These are phyloP conservation scores for Sialis fuliginosa DNA, from an alignment of 2,888 invertebrate species.

Conservation along the genomic window DNA sequence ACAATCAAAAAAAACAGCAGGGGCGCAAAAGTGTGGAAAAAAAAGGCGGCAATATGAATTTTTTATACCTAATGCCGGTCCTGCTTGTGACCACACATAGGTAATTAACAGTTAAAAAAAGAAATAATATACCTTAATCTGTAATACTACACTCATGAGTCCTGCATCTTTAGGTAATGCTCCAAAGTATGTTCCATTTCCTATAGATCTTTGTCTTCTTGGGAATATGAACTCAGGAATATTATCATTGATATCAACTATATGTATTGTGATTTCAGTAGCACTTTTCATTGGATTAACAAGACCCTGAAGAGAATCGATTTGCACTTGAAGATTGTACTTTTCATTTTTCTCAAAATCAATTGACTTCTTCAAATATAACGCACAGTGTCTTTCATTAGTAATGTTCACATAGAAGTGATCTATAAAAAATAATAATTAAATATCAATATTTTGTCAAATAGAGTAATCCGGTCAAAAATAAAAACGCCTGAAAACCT, in stretches of 20 bases:
- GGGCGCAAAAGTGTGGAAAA: too few species aligned
- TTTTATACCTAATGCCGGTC: too few species aligned
- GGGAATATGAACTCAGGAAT: slow-evolving; percentile 65
- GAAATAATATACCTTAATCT: slow-evolving; percentile 53
- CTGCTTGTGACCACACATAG: too few species aligned
- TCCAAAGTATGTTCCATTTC: slow-evolving; percentile 58
- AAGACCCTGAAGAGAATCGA: slow-evolving; percentile 64
- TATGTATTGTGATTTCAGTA: slow-evolving; percentile 61
- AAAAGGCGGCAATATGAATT: too few species aligned
- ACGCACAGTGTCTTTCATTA: slow-evolving; percentile 67
- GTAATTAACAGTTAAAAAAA: slow-evolving; percentile 1
- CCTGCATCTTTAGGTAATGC: slow-evolving; percentile 58
- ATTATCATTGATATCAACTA: slow-evolving; percentile 82
- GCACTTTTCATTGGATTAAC: slow-evolving; percentile 60
- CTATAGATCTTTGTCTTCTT: slow-evolving; percentile 32
- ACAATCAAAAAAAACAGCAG: too few species aligned
- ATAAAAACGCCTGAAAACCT: slow-evolving; percentile 4
- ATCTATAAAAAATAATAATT: slow-evolving; percentile 33
- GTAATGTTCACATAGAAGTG: slow-evolving; percentile 56
- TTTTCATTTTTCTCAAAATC: slow-evolving; percentile 63
- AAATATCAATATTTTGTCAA: not conserved
- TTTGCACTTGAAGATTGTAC: slow-evolving; percentile 56
- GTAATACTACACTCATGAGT: slow-evolving; percentile 57
- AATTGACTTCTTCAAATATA: slow-evolving; percentile 51
- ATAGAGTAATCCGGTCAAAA: too few species aligned